A percentile compares a stretch with the other conserved stretches of the same genome.
Evolutionary conservation across 2,797 vertebrate genomes (phyloP).

Genomic region (Artibeus lituratus): DNA sequence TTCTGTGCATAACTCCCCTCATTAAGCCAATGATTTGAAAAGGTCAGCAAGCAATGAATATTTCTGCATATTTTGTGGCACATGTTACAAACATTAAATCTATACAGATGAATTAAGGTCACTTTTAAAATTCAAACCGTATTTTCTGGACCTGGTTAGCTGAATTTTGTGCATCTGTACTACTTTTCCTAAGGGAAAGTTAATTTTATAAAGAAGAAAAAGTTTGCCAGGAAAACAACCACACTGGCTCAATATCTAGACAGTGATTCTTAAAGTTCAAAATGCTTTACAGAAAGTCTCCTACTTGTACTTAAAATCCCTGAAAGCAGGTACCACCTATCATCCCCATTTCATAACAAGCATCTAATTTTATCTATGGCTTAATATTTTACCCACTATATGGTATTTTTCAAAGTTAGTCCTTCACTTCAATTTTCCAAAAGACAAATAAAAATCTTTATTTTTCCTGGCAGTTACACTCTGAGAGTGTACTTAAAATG

Average conservation of each 20-base stretch:
- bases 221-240: constrained; percentile 65
- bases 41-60: constrained; percentile 60
- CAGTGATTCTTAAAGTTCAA: constrained; percentile 53
- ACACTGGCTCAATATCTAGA: constrained; percentile 57
- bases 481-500: background rate
- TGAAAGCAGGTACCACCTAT: background rate
- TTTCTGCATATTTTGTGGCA: constrained; percentile 46
- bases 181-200: constrained; percentile 60
- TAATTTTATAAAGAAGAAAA: constrained; percentile 73
- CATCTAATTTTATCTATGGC: background rate
- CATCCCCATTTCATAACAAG: background rate
- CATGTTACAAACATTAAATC: constrained; percentile 43
- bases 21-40: constrained; percentile 62
- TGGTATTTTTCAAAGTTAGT: background rate
- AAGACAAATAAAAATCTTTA: background rate
- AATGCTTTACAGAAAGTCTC: background rate
- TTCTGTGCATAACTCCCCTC: constrained; percentile 51
- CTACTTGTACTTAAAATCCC: constrained; percentile 15
- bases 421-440: constrained; percentile 24
- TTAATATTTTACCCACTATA: background rate
- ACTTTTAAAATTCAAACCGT: constrained; percentile 55
- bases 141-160: constrained; percentile 59
- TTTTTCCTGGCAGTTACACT: background rate
- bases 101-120: constrained; percentile 71
- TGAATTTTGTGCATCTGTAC: constrained; percentile 58